Evolutionary conservation across 2,888 invertebrate genomes (phyloP).

Genomic region (Melanchra persicariae): DNA sequence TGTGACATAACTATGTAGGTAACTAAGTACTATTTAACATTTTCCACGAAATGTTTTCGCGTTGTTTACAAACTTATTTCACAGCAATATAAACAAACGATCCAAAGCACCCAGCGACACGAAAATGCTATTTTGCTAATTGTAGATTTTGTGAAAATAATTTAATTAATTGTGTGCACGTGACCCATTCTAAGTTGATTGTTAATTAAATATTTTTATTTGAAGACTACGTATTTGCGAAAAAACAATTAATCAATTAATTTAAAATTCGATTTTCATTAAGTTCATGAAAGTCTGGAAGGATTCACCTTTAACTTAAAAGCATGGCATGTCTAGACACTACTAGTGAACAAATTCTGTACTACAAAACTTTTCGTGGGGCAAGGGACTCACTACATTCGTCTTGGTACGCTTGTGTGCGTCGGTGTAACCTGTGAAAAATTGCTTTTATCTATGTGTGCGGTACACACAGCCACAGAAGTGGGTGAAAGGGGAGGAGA

Average conservation of each 20-base stretch:
- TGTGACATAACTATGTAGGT: neutral
- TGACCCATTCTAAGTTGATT: neutral
- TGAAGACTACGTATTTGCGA: neutral
- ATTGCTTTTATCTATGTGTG: slow-evolving; percentile 84
- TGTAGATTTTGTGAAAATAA: slow-evolving; percentile 13
- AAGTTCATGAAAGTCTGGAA: slow-evolving; percentile 82
- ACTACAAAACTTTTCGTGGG: slow-evolving; percentile 89
- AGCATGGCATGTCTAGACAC: slow-evolving; percentile 90
- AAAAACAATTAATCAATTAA: slow-evolving; percentile 41
- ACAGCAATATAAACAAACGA: slow-evolving; percentile 26
- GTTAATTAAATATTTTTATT: neutral
- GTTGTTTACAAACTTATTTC: slow-evolving; percentile 1
- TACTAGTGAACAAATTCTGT: slow-evolving; percentile 89
- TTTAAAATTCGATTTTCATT: slow-evolving; percentile 67
- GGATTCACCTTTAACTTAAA: slow-evolving; percentile 87
- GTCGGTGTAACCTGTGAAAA: slow-evolving; percentile 87
- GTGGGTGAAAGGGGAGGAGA: slow-evolving; percentile 68
- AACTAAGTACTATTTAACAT: slow-evolving; percentile 4
- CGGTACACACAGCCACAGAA: slow-evolving; percentile 70
- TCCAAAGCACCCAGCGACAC: slow-evolving; percentile 7
- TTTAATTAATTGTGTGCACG: slow-evolving; percentile 1
- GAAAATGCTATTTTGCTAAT: slow-evolving; percentile 29
- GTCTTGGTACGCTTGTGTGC: slow-evolving; percentile 78
- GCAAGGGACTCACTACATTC: slow-evolving; percentile 87
- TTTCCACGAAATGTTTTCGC: neutral